phyloP scores from a whole-genome alignment of 2,797 vertebrate species.

The Hafferia zeledoni region DNA sequence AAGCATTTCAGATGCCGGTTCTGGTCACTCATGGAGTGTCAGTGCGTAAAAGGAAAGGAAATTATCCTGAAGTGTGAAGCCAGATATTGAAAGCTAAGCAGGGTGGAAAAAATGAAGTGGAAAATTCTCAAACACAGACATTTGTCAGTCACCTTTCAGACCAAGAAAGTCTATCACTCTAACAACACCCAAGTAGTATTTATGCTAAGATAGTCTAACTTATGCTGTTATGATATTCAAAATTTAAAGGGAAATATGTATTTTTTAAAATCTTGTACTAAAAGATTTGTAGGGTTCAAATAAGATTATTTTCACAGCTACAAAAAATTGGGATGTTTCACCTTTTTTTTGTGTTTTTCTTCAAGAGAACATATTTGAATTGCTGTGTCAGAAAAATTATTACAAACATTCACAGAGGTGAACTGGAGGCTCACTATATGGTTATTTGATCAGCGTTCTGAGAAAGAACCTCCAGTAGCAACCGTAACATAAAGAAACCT shows the following conservation, averaged over 20 bases:
- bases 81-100: background rate
- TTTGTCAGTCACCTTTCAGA: background rate
- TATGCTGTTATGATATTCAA: background rate
- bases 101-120: background rate
- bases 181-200: background rate
- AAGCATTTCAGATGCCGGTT: background rate
- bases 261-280: accelerated
- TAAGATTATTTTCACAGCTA: background rate
- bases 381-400: background rate
- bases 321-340: background rate
- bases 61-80: background rate
- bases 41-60: background rate
- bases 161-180: background rate
- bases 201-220: background rate
- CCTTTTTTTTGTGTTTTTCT: background rate
- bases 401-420: background rate
- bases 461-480: background rate
- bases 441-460: background rate
- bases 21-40: background rate
- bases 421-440: background rate
- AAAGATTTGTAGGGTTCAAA: background rate
- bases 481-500: background rate
- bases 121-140: background rate
- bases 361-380: background rate
- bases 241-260: background rate